A percentile compares a stretch with the other conserved stretches of the same genome.
Evolutionary conservation across 2,888 invertebrate genomes (phyloP).

Genomic region (Eulithis prunata): DNA sequence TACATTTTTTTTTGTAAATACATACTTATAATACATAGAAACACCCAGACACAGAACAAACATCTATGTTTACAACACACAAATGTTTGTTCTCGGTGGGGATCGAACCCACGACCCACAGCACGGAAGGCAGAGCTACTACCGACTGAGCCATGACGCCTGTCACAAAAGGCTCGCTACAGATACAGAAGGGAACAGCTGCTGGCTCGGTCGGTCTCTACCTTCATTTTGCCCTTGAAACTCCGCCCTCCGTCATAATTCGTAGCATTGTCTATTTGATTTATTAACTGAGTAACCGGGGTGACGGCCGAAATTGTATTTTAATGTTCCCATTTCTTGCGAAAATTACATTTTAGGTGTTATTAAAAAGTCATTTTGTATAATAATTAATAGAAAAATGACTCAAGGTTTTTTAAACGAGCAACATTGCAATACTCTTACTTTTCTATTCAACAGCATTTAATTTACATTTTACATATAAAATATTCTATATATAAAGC

Average conservation of each 20-base stretch:
- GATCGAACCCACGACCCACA: too few species aligned
- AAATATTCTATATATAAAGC: not conserved
- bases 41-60: too few species aligned
- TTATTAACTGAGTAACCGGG: slow-evolving; percentile 35
- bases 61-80: too few species aligned
- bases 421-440: not conserved
- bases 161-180: too few species aligned
- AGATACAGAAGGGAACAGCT: too few species aligned
- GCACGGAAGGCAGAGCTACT: too few species aligned
- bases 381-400: slow-evolving; percentile 17
- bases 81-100: too few species aligned
- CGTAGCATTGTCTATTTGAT: slow-evolving; percentile 39
- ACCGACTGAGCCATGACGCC: too few species aligned
- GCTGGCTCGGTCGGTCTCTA: too few species aligned
- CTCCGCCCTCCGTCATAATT: slow-evolving; percentile 36
- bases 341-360: slow-evolving; percentile 29
- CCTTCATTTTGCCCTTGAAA: slow-evolving; percentile 30
- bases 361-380: slow-evolving; percentile 24
- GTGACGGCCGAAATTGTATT: slow-evolving; percentile 34
- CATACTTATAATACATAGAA: too few species aligned
- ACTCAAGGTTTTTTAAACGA: slow-evolving; percentile 5
- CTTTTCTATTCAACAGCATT: not conserved
- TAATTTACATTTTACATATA: not conserved
- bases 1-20: too few species aligned
- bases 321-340: slow-evolving; percentile 26